Base-by-base conservation (phyloP, 2,113 vertebrate genomes). In the Malurus cyaneus region DNA sequence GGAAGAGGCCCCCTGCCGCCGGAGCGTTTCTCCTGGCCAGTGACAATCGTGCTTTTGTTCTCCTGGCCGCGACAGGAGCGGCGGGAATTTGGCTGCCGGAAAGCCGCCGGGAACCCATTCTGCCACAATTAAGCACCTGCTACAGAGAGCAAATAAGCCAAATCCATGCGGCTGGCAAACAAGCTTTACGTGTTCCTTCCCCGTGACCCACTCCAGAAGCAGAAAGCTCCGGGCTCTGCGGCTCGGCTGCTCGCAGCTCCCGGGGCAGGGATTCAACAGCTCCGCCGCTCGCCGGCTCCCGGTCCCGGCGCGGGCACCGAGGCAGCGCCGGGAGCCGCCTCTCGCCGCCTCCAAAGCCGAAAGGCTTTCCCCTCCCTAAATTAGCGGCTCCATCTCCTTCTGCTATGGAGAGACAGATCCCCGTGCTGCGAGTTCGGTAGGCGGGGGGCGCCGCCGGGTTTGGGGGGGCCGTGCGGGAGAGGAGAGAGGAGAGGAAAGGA, bases 381-480 rank as follows among this genome's bases (percentile, higher is more conserved):
- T 80, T 44, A 94, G 89, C 32, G 36, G 39, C 77, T 74, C 90
- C 59, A 15, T 70, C 42, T 78, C 49, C 62, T 64, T 86, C 78
- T 83, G 60, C 92, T 56, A 60, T 95, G 93, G 96, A 89, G 95
- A 95, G 93, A 69, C 84, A 89, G 41, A 83, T 89, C 86, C 94
- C 91, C 13, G 87, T 92, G 79, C 91, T 94, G 41, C 89, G 92
- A 39, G 89, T 93, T 76, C 41, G 95, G 97, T 96, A 94, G 94
- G 70, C 5, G 18, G 83, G 72, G 62, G 65, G 29, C 3, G 21
- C 11, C 4, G 16, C 1, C 8, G 21, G 14, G 59, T 5, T 2
- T 31, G 34, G 26, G 46, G 46, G 8, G 46, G 69, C 65, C 2
- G 26, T 3, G 47, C 28, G 31, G 49, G 2, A 6, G 20, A 44